Evolutionary conservation across 2,888 invertebrate species (phyloP), one percentile per base, ranked within the genome.

Genomic region (Norana najaformis): DNA sequence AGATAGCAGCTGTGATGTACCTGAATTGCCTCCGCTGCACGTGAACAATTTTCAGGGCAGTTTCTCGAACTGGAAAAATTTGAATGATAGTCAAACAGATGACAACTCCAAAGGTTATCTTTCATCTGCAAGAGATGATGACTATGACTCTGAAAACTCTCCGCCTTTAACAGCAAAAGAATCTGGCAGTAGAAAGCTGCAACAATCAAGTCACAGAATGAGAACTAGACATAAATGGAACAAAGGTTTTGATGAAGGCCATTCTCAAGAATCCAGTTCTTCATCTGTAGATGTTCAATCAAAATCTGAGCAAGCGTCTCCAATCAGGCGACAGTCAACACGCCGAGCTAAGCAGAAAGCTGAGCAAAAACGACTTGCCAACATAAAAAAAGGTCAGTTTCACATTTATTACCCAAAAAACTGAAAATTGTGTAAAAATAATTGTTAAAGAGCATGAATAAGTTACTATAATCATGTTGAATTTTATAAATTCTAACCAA

Each of bases 1-100:
- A 69, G 69, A 69, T n/a, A n/a, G 69, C n/a, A 69, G 69, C n/a
- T 69, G 69, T 69, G 69, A 69, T 69, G 69, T 69, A n/a, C 69
- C 69, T n/a, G 69, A 69, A 69, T 69, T 69, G n/a, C n/a, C 69
- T 69, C 69, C 69, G n/a, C 30, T 69, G 69, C 69, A 69, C n/a
- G 69, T 69, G 30, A 69, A 23, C 47, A 23, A 20, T 47, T 47
- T 47, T 23, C 47, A 69, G 69, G 69, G 69, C 30, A 69, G 69
- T 69, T 69, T 69, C 69, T n/a, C n/a, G 69, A 69, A n/a, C 69
- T n/a, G n/a, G 69, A 69, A 11, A 0, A 69, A 69, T 69, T 6
- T n/a, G n/a, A 69, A 30, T 69, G 69, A 69, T 69, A 69, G 69
- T 69, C 69, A 69, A 69, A 69, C 69, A n/a, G 69, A 69, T 69